phyloP scores from a whole-genome alignment of 2,113 vertebrate species.

The Todiramphus saurophagus region DNA sequence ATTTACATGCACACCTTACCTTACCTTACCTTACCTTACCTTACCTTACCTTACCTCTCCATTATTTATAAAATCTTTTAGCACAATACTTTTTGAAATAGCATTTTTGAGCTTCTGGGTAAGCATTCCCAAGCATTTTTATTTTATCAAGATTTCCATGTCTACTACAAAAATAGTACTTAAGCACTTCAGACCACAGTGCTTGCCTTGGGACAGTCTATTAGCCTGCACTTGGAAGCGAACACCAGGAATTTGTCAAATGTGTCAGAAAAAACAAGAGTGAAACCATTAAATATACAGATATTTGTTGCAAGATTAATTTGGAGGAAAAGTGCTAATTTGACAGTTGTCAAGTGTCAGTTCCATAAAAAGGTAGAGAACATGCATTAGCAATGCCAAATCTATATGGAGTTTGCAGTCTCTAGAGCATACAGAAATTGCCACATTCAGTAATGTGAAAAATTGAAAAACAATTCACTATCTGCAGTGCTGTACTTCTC shows the following conservation, averaged over 20 bases:
- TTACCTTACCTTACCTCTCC: neutral
- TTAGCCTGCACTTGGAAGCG: neutral
- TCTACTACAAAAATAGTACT: neutral
- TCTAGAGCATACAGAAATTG: neutral
- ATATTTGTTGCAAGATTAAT: neutral
- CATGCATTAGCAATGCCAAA: neutral
- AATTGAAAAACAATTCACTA: neutral
- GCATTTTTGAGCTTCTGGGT: neutral
- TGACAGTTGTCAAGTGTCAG: neutral
- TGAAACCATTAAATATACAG: neutral
- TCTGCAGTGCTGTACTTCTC: neutral
- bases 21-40: neutral
- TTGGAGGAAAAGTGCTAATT: neutral
- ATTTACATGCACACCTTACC: neutral
- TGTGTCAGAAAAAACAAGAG: neutral
- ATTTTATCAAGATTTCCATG: neutral
- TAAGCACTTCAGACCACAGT: neutral
- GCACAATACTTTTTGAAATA: neutral
- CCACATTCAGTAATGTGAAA: neutral
- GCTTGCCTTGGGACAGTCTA: neutral
- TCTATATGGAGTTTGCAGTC: neutral
- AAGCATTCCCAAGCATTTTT: neutral
- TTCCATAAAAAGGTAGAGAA: neutral
- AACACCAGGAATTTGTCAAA: neutral
- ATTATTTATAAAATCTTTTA: neutral